Base-by-base conservation (phyloP, 2,113 vertebrate genomes). In the Saimiri boliviensis region DNA sequence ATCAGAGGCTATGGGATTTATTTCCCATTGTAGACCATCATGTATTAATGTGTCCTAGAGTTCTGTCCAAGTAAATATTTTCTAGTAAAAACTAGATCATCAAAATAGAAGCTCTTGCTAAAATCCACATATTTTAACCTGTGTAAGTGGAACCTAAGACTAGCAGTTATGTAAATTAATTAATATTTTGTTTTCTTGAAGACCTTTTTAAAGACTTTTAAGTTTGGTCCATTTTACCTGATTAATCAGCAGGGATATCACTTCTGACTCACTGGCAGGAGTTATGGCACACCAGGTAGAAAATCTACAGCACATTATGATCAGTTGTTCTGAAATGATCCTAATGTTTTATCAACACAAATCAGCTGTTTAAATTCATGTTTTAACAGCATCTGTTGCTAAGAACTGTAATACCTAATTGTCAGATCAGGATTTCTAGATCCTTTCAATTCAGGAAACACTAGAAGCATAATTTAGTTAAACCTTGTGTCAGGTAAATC, bases 321-420 rank as follows among this genome's bases (percentile, higher is more conserved):
- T 80, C 73, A 54, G 52, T 88, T 86, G 74, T 80, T 96, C 73
- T 88, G 70, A 96, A 95, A 96, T 73, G 21, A 92, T 86, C 45
- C 37, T 76, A 84, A 19, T 82, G 10, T 56, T 94, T 35, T 89
- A 76, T 27, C 71, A 95, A 96, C 47, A 97, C 17, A 79, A 90
- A 92, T 93, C 95, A 94, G 45, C 85, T 97, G n/a, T 94, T 95
- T 92, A 94, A 95, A 92, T 85, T 92, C 40, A 74, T 84, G 70
- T 90, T 95, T 92, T 77, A 88, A 52, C 74, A 92, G 47, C 71
- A 91, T 92, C 81, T 95, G 84, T 94, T 92, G 35, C 68, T 74
- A 79, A 45, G n/a, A 96, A 60, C 83, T 86, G 89, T 96, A 82
- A 86, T 88, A 93, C 42, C 58, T 95, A 80, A 86, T 89, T 85